Evolutionary conservation across 2,113 vertebrate genomes (phyloP), one percentile per base, ranked within the genome.

Genomic region (Notechis scutatus): DNA sequence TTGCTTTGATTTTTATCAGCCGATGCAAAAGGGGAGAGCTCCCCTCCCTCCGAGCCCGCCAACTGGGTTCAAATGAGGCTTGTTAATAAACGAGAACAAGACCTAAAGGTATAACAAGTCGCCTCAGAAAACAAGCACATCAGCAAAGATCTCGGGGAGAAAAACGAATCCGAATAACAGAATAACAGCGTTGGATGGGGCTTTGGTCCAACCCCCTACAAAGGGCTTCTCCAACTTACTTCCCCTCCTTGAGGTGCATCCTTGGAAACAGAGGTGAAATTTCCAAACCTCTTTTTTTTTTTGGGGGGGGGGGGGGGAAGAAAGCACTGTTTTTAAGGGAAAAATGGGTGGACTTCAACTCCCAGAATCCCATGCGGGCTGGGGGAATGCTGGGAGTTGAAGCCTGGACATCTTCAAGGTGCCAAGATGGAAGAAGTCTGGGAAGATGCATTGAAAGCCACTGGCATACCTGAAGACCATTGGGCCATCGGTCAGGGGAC

Each of bases 181-280:
- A 69, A 45, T 5, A 0, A 45, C 45, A 45, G 45, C 45, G 45
- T 45, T 45, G 45, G 45, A 45, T 5, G 45, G 45, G 45, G 45
- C 45, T 45, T 45, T 45, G 45, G 45, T 45, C 45, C 45, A 45
- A 45, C 45, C 45, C 4, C 4, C 0, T 4, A 64, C 59, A 11
- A 64, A 1, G 11, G 26, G 59, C 47, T 61, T 11, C 9, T 11
- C 24, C 59, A 61, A 12, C 26, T 87, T 93, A 1, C 52, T 15
- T 3, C 10, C 81, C 81, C 47, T 92, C 93, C 7, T 20, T n/a
- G 10, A 95, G 96, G 97, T 93, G 5, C 47, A 94, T 95, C 95
- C 92, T 47, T 59, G 74, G 90, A 91, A 95, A 94, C 92, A 94
- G 96, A 96, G 96, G 95, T 94, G 96, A 96, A 93, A 95, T 95